Evolutionary conservation across 2,113 vertebrate species (phyloP).

Genomic region (Mustela nigripes): DNA sequence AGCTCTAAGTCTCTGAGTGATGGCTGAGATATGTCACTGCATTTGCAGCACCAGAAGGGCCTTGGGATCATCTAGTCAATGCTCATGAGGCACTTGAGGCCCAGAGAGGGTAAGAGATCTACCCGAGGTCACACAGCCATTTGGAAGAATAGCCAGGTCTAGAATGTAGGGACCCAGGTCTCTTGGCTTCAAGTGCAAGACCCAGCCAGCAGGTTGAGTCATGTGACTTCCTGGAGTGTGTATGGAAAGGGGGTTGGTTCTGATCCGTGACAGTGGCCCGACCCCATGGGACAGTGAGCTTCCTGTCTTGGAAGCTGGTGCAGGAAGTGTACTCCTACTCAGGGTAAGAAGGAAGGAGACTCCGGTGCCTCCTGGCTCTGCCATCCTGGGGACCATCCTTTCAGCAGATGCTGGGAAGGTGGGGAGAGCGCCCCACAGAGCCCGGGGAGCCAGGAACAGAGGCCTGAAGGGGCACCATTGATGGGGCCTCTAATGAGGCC

Average conservation of each 20-base stretch:
- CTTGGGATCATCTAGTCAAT: background rate
- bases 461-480: background rate
- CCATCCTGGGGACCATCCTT: background rate
- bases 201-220: background rate
- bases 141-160: background rate
- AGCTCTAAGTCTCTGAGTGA: background rate
- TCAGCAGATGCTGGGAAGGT: background rate
- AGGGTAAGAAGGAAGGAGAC: background rate
- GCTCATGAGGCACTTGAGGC: background rate
- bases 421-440: background rate
- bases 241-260: background rate
- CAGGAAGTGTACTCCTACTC: background rate
- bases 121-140: background rate
- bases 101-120: slow-evolving; percentile 10
- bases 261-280: background rate
- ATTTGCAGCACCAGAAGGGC: background rate
- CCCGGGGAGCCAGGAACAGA: background rate
- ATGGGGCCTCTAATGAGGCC: background rate
- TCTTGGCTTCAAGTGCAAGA: background rate
- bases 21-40: background rate
- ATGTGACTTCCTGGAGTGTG: background rate
- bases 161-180: background rate
- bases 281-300: background rate
- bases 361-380: background rate
- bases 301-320: background rate